Base-by-base conservation (phyloP, 2,113 vertebrate species). In the Brevimyrus niger region DNA sequence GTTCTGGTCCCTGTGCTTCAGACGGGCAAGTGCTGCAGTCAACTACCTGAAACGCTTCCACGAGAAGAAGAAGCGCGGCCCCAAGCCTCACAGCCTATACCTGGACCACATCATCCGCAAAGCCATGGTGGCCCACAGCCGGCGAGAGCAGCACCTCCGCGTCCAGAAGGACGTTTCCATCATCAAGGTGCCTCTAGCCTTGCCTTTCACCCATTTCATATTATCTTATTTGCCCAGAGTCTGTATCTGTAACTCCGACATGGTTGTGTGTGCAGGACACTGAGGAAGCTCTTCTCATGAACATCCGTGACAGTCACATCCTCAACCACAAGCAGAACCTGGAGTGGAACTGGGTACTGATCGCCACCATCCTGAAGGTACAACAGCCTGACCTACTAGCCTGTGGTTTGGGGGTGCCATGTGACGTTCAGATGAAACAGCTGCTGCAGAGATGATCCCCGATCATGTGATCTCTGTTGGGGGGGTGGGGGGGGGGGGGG, bases 331-430 rank as follows among this genome's bases (percentile, higher is more conserved):
- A 99, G 93, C 97, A 98, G 91, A 99, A 99, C 94, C 96, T 99
- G 90, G 97, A 98, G 21, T 99, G 98, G 98, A 98, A 99, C 92
- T 99, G 98, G 98, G 94, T 98, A 94, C 96, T 99, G 10, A 98
- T 99, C 89, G 97, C 97, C 90, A 99, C 98, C 92, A 98, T 99
- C 94, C 95, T 99, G 82, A 99, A 99, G 97, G 98, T 99, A 51
- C 89, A 92, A 47, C 53, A 88, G 91, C 11, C 51, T 19, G 11
- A n/a, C n/a, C 17, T 21, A 17, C 17, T 5, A n/a, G 44, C 48
- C 47, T 50, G 46, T 11, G 23, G 83, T 21, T 42, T 42, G 35
- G 21, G 21, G 53, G 19, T 23, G 4, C 10, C 31, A 27, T 35
- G 17, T 17, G 31, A 38, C 35, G 35, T 46, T 46, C 35, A 17